Evolutionary conservation across 2,888 invertebrate genomes (phyloP), one percentile per base, ranked within the genome.

Genomic region (Mechanitis mazaeus): DNA sequence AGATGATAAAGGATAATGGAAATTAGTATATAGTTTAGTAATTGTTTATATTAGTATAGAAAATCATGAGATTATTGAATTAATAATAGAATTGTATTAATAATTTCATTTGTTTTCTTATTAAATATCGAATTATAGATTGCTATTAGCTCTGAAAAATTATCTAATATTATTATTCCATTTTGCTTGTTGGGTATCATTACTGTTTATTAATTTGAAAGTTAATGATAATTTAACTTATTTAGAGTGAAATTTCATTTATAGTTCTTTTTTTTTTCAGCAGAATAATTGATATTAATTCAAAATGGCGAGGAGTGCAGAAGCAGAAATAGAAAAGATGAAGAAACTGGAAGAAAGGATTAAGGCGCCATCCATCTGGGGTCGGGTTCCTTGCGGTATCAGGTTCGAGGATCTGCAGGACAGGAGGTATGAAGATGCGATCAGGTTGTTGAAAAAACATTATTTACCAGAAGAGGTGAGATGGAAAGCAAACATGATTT

Each of bases 361-460:
- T 50, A 88, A 84, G 61, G 90, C 90, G 0, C 91, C 91, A 0
- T 86, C 86, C 0, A 81, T 90, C 20, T 91, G 91, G 91, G 86
- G 89, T 1, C 67, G 85, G 0, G 76, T 84, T 2, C 76, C 87
- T 0, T 80, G 84, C 58, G 90, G 90, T 0, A 56, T 90, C 7
- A 73, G 90, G 62, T 87, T 90, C 33, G 91, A 91, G 56, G 91
- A 91, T 54, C 72, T 91, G 0, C 90, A 90, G 68, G 89, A 90
- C 42, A 83, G 64, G 61, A 75, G 88, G 50, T 90, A 86, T 45
- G 90, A 91, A 0, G 89, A 88, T 0, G 84, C 89, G 0, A 71
- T 86, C 0, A 74, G 71, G 12, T 64, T 91, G 61, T 66, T 90
- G 55, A 89, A 86, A 76, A 88, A 88, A 56, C 83, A 90, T 63